Evolutionary conservation across 2,888 invertebrate genomes (phyloP).

Genomic region (Caenorhabditis zanzibari): DNA sequence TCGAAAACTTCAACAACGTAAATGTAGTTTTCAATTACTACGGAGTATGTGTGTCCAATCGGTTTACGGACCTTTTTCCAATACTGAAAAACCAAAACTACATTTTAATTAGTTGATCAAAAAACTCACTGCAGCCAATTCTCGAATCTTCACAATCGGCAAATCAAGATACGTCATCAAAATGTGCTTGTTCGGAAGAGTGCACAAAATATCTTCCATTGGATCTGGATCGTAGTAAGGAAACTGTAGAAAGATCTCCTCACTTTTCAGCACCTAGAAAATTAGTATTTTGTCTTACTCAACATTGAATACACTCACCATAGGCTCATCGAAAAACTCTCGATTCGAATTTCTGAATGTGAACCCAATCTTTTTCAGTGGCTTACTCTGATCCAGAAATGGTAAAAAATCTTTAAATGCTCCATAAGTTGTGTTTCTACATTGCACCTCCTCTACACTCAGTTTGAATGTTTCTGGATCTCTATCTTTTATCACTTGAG

Average conservation of each 20-base stretch:
- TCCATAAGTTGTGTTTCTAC: not conserved
- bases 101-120: not conserved
- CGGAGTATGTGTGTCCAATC: not conserved
- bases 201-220: not conserved
- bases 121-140: conserved; percentile 8
- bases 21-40: not conserved
- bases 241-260: conserved; percentile 9
- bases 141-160: not conserved
- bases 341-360: not conserved
- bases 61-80: conserved; percentile 2
- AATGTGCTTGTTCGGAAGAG: conserved; percentile 3
- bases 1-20: conserved; percentile 22
- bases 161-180: not conserved
- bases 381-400: not conserved
- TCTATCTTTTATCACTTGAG: not conserved
- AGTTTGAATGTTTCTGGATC: not conserved
- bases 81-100: not conserved
- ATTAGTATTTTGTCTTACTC: not conserved
- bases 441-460: not conserved
- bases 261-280: conserved; percentile 2
- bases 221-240: conserved; percentile 14
- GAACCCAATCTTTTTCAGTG: conserved; percentile 1
- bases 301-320: not conserved
- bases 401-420: not conserved
- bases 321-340: conserved; percentile 8